Evolutionary conservation across 1,140 invertebrate genomes (phyloP), one percentile per base, ranked within the genome.

Genomic region (Drosophila repleta): DNA sequence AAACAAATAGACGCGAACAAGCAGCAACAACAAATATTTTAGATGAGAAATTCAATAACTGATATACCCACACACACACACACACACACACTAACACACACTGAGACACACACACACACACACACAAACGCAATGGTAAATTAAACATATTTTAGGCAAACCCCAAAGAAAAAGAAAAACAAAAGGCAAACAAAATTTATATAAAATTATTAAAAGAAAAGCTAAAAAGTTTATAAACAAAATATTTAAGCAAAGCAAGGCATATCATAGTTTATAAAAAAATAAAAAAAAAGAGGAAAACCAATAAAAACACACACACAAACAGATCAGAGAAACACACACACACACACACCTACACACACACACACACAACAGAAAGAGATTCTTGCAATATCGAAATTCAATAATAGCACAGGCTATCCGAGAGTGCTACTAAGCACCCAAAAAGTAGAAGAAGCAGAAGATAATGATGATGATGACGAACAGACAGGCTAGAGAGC

Each of bases 201-300:
- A 75, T 61, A 52, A 76, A 68, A 76, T 57, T 53, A 67, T 72
- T 66, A 72, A 53, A 78, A 41, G 64, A 63, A 66, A 75, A 62
- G 61, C 60, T 49, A 67, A 75, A 74, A 67, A 73, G 57, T 60
- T 72, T 68, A 61, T 58, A 79, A 60, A 55, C 58, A 69, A 83
- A 88, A 84, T 89, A 88, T 80, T 88, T 88, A 89, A 88, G 79
- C 80, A 90, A 85, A 87, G 79, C 79, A 87, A 87, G 75, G 83
- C 83, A 87, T 87, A 87, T 87, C 83, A 87, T 87, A 87, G 83
- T 83, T 88, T 87, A 88, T 88, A 87, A 85, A 45, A 88, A 76
- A 53, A 60, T 43, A 39, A 39, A 39, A 39, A 39, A 3, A 58
- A 46, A 29, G 57, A 56, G 45, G 48, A 37, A 8, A 49, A 71